These are phyloP conservation scores for Borostomias antarcticus DNA, from an alignment of 2,797 vertebrate species.

Conservation along the genomic window DNA sequence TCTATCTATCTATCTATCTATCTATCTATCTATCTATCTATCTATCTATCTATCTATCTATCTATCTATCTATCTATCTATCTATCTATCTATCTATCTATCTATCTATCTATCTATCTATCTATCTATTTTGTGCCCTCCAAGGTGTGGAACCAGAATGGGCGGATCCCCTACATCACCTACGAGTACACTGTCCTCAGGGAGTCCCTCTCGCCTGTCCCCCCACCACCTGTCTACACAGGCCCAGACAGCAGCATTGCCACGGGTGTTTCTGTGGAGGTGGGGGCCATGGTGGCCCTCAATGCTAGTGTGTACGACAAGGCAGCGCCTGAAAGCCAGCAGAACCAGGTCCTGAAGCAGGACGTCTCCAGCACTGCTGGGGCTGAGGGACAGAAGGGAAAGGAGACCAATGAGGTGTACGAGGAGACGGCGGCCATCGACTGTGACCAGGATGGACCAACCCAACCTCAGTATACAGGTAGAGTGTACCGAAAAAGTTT, in stretches of 20 bases:
- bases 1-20: no score
- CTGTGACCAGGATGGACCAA: slow-evolving; percentile 78
- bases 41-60: no score
- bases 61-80: no score
- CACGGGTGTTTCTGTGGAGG: slow-evolving; percentile 67
- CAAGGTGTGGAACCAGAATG: slow-evolving; percentile 97
- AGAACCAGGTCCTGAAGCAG: slow-evolving; percentile 64
- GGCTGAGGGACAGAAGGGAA: slow-evolving; percentile 73
- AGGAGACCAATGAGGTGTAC: slow-evolving; percentile 94
- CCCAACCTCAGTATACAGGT: slow-evolving; percentile 80
- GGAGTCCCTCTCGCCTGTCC: slow-evolving; percentile 77
- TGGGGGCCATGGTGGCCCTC: slow-evolving; percentile 51
- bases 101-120: no score
- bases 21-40: no score
- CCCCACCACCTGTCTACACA: slow-evolving; percentile 83
- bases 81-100: no score
- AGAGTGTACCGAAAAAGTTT: no score
- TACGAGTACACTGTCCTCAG: slow-evolving; percentile 93
- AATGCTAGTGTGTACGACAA: slow-evolving; percentile 80
- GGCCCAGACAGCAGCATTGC: slow-evolving; percentile 76
- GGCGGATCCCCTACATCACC: slow-evolving; percentile 91
- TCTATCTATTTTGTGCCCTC: slow-evolving; percentile 1
- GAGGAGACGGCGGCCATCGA: slow-evolving; percentile 79
- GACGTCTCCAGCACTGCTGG: slow-evolving; percentile 36
- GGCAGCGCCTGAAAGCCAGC: slow-evolving; percentile 61